Evolutionary conservation across 2,888 invertebrate species (phyloP).

Genomic region (Steromphala cineraria): DNA sequence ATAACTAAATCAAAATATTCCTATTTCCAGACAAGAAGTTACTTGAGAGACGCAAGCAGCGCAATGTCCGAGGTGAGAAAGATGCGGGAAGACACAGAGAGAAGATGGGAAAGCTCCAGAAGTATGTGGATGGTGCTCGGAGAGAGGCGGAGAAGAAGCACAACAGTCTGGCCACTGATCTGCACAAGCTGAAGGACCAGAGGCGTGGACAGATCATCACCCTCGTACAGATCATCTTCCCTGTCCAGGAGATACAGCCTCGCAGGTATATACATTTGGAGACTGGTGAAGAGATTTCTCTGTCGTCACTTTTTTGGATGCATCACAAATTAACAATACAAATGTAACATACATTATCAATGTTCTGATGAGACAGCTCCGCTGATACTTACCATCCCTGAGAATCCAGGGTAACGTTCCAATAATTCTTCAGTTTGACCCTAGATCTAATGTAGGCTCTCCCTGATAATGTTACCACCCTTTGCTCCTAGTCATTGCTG

Average conservation of each 20-base stretch:
- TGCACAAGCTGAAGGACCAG: constrained; percentile 37
- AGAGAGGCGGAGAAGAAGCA: constrained; percentile 1
- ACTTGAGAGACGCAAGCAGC: background rate
- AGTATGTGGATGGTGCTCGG: constrained; percentile 6
- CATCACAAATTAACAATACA: too few species aligned
- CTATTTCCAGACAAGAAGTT: background rate
- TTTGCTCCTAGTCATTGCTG: too few species aligned
- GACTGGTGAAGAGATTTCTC: too few species aligned
- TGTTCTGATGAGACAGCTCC: too few species aligned
- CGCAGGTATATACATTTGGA: constrained; percentile 33
- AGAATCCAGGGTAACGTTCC: too few species aligned
- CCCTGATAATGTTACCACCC: too few species aligned
- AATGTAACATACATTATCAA: too few species aligned
- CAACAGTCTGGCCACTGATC: background rate
- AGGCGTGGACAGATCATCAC: constrained; percentile 41
- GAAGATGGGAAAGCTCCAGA: constrained; percentile 23
- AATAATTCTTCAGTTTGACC: too few species aligned
- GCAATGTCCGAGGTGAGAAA: background rate
- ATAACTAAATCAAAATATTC: too few species aligned
- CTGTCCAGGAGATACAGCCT: constrained; percentile 53
- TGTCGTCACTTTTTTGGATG: too few species aligned
- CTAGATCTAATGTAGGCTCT: too few species aligned
- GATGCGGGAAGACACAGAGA: constrained; percentile 3
- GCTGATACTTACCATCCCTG: too few species aligned
- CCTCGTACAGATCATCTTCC: constrained; percentile 55